Percentiles rank a stretch among this genome's conserved stretches.
phyloP scores from a whole-genome alignment of 2,888 invertebrate genomes.

The Sarcophaga carnaria region DNA sequence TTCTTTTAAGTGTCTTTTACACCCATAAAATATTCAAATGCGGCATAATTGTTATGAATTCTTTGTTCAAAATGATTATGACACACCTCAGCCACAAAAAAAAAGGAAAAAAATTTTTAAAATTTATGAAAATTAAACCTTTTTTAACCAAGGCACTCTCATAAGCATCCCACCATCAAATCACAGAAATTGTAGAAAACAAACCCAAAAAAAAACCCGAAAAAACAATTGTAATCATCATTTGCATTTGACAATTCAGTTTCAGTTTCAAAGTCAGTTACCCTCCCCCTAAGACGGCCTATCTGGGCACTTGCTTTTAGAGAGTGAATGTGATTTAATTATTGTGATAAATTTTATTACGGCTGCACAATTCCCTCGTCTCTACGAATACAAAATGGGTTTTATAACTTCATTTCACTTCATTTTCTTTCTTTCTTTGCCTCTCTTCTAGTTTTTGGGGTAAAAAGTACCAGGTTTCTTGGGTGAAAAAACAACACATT shows the following conservation, averaged over 20 bases:
- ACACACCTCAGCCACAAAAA: neutral
- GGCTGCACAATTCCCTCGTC: conserved; percentile 49
- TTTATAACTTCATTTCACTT: neutral
- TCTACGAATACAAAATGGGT: neutral
- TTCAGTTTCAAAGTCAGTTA: conserved; percentile 23
- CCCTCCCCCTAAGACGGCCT: neutral
- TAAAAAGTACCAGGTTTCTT: conserved; percentile 15
- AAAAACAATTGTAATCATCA: conserved; percentile 33
- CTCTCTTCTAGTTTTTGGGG: conserved; percentile 43
- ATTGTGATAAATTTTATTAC: conserved; percentile 69
- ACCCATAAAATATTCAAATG: conserved; percentile 13
- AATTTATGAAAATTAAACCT: conserved; percentile 37
- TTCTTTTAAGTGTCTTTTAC: conserved; percentile 3
- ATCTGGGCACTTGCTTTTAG: conserved; percentile 54
- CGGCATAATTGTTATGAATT: conserved; percentile 29
- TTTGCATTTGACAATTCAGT: conserved; percentile 56
- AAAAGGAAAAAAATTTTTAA: conserved; percentile 12
- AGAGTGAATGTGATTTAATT: conserved; percentile 63
- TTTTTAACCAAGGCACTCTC: neutral
- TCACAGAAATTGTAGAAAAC: conserved; percentile 26
- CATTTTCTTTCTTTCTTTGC: no score
- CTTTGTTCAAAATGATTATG: conserved; percentile 4
- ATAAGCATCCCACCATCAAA: conserved; percentile 12
- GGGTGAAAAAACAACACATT: neutral
- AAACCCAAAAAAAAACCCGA: conserved; percentile 22